These are phyloP conservation scores for Zaprionus camerounensis DNA, from an alignment of 1,140 invertebrate genomes.

Conservation along the genomic window DNA sequence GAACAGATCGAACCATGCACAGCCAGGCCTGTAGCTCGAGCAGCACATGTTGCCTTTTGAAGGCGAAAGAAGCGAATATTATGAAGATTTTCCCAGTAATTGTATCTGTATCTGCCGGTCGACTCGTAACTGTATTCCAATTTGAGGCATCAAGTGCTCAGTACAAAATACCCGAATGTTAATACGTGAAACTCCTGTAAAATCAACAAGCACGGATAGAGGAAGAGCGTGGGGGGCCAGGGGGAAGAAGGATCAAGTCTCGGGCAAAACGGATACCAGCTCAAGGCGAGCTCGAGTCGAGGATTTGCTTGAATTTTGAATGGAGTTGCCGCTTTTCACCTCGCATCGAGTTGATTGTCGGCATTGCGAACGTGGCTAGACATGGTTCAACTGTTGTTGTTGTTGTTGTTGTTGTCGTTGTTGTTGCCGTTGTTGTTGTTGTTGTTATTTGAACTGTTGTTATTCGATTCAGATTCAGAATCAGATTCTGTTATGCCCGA, in stretches of 20 bases:
- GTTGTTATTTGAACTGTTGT: constrained; percentile 27
- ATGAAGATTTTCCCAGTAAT: constrained; percentile 11
- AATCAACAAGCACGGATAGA: no score
- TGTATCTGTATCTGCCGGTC: neutral
- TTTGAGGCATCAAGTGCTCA: constrained; percentile 66
- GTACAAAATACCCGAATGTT: constrained; percentile 63
- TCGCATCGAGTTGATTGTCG: constrained; percentile 77
- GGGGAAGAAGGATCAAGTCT: constrained; percentile 13
- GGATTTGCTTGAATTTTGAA: constrained; percentile 54
- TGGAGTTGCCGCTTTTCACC: constrained; percentile 39
- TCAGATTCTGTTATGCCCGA: constrained; percentile 21
- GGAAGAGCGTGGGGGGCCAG: neutral
- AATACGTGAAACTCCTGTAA: constrained; percentile 52
- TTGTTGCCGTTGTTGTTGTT: constrained; percentile 44
- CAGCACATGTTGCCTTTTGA: constrained; percentile 4
- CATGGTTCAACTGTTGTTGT: constrained; percentile 36
- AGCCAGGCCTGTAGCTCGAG: constrained; percentile 23
- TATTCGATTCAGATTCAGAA: constrained; percentile 46
- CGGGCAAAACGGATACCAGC: constrained; percentile 29
- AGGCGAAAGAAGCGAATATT: constrained; percentile 5
- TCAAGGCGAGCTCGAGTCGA: constrained; percentile 18
- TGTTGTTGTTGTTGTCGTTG: constrained; percentile 22
- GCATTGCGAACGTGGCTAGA: constrained; percentile 61
- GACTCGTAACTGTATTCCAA: constrained; percentile 9
- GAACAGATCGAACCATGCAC: constrained; percentile 37